phyloP scores from a whole-genome alignment of 1,140 invertebrate genomes.

The Stratiolaelaps scimitus region DNA sequence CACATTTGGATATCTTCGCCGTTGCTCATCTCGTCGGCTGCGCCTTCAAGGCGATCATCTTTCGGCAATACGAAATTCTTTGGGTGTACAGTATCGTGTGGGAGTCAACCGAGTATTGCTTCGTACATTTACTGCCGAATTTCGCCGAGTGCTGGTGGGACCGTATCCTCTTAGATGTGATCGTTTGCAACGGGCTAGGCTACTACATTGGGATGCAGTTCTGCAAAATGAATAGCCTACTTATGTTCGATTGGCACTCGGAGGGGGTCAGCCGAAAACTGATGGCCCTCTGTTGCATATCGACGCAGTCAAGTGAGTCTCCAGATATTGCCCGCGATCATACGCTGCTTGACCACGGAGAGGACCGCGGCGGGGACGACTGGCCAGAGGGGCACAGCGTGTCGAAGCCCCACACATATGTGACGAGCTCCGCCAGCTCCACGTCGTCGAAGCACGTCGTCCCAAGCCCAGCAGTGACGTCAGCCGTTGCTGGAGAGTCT shows the following conservation, averaged over 20 bases:
- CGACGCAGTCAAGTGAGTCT: too few species aligned
- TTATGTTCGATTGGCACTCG: constrained; percentile 97
- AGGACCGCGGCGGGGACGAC: too few species aligned
- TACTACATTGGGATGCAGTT: constrained; percentile 87
- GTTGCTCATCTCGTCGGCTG: constrained; percentile 91
- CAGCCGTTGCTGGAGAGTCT: too few species aligned
- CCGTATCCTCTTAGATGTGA: constrained; percentile 80
- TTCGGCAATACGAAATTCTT: constrained; percentile 86
- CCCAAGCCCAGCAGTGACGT: too few species aligned
- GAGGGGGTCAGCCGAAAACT: constrained; percentile 69
- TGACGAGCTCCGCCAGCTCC: too few species aligned
- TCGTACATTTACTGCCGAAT: constrained; percentile 92
- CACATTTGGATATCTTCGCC: constrained; percentile 91
- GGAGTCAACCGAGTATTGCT: constrained; percentile 98
- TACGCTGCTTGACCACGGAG: too few species aligned
- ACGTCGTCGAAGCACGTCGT: too few species aligned
- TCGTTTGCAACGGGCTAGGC: constrained; percentile 94
- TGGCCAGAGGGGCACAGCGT: too few species aligned
- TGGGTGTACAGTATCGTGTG: constrained; percentile 98
- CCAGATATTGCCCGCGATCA: too few species aligned
- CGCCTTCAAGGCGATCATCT: constrained; percentile 89
- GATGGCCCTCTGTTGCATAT: too few species aligned
- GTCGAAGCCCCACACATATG: too few species aligned
- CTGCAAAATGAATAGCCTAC: constrained; percentile 76
- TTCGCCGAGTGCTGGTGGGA: constrained; percentile 99